Evolutionary conservation across 2,113 vertebrate species (phyloP), one percentile per base, ranked within the genome.

Genomic region (Seriola dumerili): DNA sequence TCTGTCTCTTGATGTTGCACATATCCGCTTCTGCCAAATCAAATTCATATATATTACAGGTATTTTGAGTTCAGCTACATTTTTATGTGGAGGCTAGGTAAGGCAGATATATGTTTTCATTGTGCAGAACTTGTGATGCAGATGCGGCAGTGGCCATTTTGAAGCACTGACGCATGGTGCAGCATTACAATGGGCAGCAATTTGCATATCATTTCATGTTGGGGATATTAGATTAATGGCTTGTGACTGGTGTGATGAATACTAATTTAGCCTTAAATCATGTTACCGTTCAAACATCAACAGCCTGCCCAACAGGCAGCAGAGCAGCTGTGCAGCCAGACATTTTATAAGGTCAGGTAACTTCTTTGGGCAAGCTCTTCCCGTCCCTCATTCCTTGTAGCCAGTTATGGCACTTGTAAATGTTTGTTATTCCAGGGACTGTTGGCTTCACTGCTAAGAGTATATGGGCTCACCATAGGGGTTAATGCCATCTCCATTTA

Each of bases 131-230:
- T 66, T 78, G 66, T 84, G 72, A 83, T 85, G 86, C 80, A 84
- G 78, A 67, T 85, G 75, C 83, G 83, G 86, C 74, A 73, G 87
- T 68, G 84, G 86, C 87, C 88, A 94, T 93, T 94, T 92, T 90
- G 79, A 85, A 89, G 86, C 85, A 92, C 72, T 87, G 84, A 65
- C 25, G 75, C 83, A 70, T 94, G 90, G 89, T 85, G 79, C 76
- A 62, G 92, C 91, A 94, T 93, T 83, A 93, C 90, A 94, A 93
- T 94, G 79, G 88, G 75, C 72, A 75, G 77, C 89, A 91, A 94
- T 94, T 94, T 94, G 94, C 93, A 94, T 94, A 94, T 94, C 90
- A 93, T 94, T 94, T 93, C 90, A 93, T 94, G 93, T 94, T 91
- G 77, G 86, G 82, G 88, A 92, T 92, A 93, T 94, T 94, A 94